phyloP scores from a whole-genome alignment of 2,797 vertebrate genomes.

The Acanthurus tractus region DNA sequence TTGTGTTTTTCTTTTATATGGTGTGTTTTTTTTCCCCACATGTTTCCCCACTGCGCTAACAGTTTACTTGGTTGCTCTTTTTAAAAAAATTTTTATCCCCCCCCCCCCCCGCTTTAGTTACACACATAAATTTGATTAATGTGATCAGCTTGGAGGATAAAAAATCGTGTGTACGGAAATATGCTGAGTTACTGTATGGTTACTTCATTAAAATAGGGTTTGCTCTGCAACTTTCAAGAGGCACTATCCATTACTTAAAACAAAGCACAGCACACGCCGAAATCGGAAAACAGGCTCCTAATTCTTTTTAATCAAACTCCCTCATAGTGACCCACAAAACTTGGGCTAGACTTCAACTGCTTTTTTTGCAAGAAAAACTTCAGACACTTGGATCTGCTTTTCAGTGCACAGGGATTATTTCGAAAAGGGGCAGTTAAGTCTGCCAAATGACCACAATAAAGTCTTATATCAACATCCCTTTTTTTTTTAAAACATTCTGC shows the following conservation, averaged over 20 bases:
- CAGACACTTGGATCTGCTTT: slow-evolving; percentile 43
- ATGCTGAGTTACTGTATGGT: slow-evolving; percentile 79
- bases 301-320: slow-evolving; percentile 71
- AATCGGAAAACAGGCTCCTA: slow-evolving; percentile 59
- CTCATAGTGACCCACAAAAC: slow-evolving; percentile 67
- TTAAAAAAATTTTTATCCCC: too few relatives aligned
- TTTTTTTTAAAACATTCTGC: not conserved
- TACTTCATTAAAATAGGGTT: slow-evolving; percentile 82
- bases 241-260: slow-evolving; percentile 77
- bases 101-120: slow-evolving; percentile 59
- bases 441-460: slow-evolving; percentile 53
- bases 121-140: slow-evolving; percentile 79
- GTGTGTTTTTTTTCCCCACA: slow-evolving; percentile 3
- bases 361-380: slow-evolving; percentile 52
- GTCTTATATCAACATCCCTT: slow-evolving; percentile 19
- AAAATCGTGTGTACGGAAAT: slow-evolving; percentile 69
- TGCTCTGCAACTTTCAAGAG: slow-evolving; percentile 76
- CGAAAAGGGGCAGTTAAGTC: slow-evolving; percentile 33
- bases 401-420: slow-evolving; percentile 30
- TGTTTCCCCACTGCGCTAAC: slow-evolving; percentile 39
- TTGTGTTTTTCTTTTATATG: slow-evolving; percentile 38
- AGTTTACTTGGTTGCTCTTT: slow-evolving; percentile 61
- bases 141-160: slow-evolving; percentile 60
- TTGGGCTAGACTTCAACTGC: slow-evolving; percentile 45
- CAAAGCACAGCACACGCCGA: slow-evolving; percentile 59